A percentile compares a stretch with the other conserved stretches of the same genome.
Evolutionary conservation across 2,113 vertebrate genomes (phyloP).

Genomic region (Proteles cristata): DNA sequence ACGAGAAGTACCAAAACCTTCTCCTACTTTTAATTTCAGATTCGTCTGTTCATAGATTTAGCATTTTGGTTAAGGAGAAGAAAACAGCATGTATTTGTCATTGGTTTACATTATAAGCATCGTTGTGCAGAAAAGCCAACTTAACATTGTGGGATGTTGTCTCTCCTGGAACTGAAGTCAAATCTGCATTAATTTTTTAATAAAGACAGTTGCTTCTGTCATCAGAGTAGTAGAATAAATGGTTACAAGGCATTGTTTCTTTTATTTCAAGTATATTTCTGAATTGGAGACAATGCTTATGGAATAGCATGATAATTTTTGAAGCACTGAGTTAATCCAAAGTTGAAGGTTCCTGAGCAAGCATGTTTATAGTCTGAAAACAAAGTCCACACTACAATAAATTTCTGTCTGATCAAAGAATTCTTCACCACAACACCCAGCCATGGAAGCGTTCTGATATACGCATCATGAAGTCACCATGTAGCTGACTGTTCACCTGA

Average conservation of each 20-base stretch:
- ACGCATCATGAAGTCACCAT: neutral
- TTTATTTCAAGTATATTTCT: neutral
- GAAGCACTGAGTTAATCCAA: neutral
- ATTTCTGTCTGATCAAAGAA: neutral
- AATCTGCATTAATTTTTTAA: neutral
- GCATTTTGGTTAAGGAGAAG: neutral
- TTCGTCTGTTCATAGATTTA: neutral
- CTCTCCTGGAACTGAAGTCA: neutral
- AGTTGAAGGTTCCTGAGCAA: neutral
- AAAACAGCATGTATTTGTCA: neutral
- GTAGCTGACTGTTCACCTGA: neutral
- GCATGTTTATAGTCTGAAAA: neutral
- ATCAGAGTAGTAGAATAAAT: neutral
- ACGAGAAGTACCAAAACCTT: neutral
- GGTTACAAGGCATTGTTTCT: neutral
- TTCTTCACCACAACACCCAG: neutral
- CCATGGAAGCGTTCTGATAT: neutral
- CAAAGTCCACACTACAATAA: neutral
- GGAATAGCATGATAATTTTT: neutral
- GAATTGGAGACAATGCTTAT: neutral
- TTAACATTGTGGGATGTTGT: neutral
- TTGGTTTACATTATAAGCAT: neutral
- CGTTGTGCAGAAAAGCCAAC: neutral
- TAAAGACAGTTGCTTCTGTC: neutral
- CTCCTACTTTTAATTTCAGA: neutral